Percentiles rank a stretch among this genome's conserved stretches.
Conservation (phyloP, 2,113 vertebrate species). For the Chaenocephalus aceratus region DNA sequence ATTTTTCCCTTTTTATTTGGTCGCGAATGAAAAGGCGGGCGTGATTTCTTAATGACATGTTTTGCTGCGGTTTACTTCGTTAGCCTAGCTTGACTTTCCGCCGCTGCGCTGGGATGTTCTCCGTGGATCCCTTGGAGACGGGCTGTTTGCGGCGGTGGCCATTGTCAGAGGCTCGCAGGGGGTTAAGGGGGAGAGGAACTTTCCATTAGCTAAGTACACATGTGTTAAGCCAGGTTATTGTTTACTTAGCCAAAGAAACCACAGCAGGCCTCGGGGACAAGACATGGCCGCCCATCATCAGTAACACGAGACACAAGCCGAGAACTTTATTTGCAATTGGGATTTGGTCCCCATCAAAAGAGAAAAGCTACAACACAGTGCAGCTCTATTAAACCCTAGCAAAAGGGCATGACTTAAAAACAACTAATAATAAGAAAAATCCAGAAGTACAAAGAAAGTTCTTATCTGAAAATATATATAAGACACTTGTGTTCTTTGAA, state of each 20-base stretch:
- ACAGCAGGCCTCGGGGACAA: slow-evolving; percentile 64
- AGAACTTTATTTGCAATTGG: slow-evolving; percentile 58
- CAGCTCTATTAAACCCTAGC: slow-evolving; percentile 12
- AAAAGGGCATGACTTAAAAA: slow-evolving; percentile 25
- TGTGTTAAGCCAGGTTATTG: slow-evolving; percentile 82
- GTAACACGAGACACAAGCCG: slow-evolving; percentile 57
- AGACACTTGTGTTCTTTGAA: slow-evolving; percentile 62
- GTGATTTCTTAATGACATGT: slow-evolving; percentile 65
- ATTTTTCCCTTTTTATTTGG: not conserved
- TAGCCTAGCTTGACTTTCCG: slow-evolving; percentile 57
- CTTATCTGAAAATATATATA: not conserved
- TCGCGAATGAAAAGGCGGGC: slow-evolving; percentile 55
- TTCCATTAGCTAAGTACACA: slow-evolving; percentile 85
- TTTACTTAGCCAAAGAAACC: slow-evolving; percentile 80
- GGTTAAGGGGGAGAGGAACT: slow-evolving; percentile 75
- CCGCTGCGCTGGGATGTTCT: slow-evolving; percentile 57
- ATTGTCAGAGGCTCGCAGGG: slow-evolving; percentile 75
- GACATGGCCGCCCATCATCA: slow-evolving; percentile 65
- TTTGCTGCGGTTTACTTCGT: slow-evolving; percentile 60
- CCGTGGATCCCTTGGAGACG: slow-evolving; percentile 70
- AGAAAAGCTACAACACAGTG: slow-evolving; percentile 11
- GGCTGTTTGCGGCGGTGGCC: slow-evolving; percentile 70
- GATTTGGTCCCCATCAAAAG: slow-evolving; percentile 51
- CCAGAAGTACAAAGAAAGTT: not conserved
- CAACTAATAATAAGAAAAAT: slow-evolving; percentile 21